Base-by-base conservation (phyloP, 2,888 invertebrate species). In the Thera obeliscata region DNA sequence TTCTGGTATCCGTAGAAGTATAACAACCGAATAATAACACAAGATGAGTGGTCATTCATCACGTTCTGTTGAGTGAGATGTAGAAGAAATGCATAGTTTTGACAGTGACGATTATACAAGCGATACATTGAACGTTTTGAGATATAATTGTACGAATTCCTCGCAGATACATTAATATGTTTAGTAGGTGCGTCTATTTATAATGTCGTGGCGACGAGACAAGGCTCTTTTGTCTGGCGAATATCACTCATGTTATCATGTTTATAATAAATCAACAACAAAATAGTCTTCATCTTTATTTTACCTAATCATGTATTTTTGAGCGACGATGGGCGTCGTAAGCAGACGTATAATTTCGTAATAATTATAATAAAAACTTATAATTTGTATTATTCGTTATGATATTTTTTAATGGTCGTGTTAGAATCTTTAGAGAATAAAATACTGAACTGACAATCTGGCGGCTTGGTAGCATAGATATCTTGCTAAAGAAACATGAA, bases 131-230 rank as follows among this genome's bases (percentile, higher is more conserved):
- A 12, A 55, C 55, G 55, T 56, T 49, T 55, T 54, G 55, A 57
- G n/a, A 55, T n/a, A 52, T 33, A 36, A 55, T 48, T 61, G 22
- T 12, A 49, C 49, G 9, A 49, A 62, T 52, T 33, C 22, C 38
- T 58, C 48, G 41, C 35, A 38, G 12, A 56, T 22, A 54, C 38
- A 12, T 55, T 43, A 33, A 66, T 85, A 88, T 89, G 88, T 49
- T 89, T 73, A 77, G 86, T 87, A 82, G 84, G 79, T 89, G 87
- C 87, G 89, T 90, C 81, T 80, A 79, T 80, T 78, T 83, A 83
- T 83, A 85, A 87, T 83, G 83, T 82, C 77, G 81, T 79, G 77
- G 77, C 82, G 56, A 56, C 38, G n/a, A 56, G 12, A 36, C 56
- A 57, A 55, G 2, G 9, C 9, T 52, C 33, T 52, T 52, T 52